phyloP scores from a whole-genome alignment of 1,140 invertebrate genomes.

The Goniozus legneri region DNA sequence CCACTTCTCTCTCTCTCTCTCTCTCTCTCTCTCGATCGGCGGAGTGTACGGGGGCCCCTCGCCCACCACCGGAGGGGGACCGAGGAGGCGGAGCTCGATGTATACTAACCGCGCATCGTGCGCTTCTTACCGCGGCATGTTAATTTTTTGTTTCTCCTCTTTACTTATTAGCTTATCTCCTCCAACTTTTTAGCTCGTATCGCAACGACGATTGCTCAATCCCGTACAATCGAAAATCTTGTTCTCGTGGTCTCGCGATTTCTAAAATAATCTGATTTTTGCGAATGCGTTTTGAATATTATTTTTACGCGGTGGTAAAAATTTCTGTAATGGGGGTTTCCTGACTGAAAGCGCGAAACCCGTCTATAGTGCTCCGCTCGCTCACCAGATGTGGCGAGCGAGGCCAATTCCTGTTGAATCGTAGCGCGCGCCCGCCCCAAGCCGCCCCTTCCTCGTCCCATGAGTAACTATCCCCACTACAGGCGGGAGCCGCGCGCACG shows the following conservation, averaged over 20 bases:
- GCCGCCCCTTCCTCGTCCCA: conserved; percentile 31
- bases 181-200: conserved; percentile 1
- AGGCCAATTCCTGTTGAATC: conserved; percentile 48
- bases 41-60: conserved; percentile 16
- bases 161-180: neutral
- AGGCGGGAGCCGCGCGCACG: conserved; percentile 23
- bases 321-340: no score
- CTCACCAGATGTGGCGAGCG: conserved; percentile 48
- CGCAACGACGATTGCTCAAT: no score
- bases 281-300: no score
- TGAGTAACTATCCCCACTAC: conserved; percentile 26
- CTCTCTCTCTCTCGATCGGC: no score
- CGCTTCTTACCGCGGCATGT: no score
- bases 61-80: conserved; percentile 8
- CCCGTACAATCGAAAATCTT: no score
- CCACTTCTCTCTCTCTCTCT: no score
- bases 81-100: conserved; percentile 49
- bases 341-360: no score
- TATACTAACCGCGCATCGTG: no score
- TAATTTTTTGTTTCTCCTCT: neutral
- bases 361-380: conserved; percentile 39
- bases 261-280: no score
- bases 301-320: no score
- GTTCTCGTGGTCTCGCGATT: no score
- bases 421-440: conserved; percentile 50